Evolutionary conservation across 1,140 invertebrate species (phyloP), one percentile per base, ranked within the genome.

Genomic region (Drosophila grimshawi): DNA sequence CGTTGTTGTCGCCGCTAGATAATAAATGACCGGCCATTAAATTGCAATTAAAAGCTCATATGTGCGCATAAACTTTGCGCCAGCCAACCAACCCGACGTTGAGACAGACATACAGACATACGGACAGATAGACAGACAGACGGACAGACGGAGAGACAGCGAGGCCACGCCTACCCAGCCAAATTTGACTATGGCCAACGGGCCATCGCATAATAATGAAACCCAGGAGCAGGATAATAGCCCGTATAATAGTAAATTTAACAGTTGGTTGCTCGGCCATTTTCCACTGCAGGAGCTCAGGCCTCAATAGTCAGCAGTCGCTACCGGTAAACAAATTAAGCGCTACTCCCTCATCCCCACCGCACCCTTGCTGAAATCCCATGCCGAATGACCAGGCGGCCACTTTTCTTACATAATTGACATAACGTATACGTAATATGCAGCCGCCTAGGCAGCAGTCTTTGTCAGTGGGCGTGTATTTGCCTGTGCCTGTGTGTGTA

Each of bases 11-110:
- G 82, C 85, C 80, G 71, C 83, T 86, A 80, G 89, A 91, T 91
- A 91, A 91, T 91, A 91, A 91, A 91, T 91, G 89, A 86, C 89
- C 89, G 79, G 73, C 89, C 89, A 91, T 91, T 91, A 91, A 91
- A 89, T 91, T 89, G 88, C 89, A 91, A 91, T 91, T 89, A 91
- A 91, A 91, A 91, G 89, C 89, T 91, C 89, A 91, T 91, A 91
- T 91, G 89, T 91, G 89, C 80, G 67, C 83, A 88, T 88, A 86
- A 86, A 86, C 83, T 86, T 86, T 83, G 62, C 83, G 59, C 78
- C 76, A 75, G 67, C 41, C 60, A 65, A 32, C 35, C 57, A 51
- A n/a, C 5, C 46, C 43, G 35, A 68, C 35, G 33, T 33, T 5
- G 3, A 48, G 39, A 49, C 45, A 37, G 63, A 57, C 51, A 51